These are phyloP conservation scores for Argyrosomus japonicus DNA, from an alignment of 2,113 vertebrate genomes.

Conservation along the genomic window DNA sequence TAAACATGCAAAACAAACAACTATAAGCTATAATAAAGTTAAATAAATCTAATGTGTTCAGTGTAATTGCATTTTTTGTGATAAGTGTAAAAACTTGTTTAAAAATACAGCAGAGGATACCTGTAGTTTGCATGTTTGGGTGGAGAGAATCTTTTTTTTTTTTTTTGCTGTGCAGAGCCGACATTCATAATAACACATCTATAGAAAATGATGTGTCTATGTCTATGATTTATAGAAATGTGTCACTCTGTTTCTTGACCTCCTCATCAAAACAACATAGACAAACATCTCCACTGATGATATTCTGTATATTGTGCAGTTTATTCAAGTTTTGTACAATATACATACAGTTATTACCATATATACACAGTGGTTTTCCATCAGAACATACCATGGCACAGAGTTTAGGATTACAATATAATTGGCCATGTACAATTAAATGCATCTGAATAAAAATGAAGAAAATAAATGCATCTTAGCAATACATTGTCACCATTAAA, in stretches of 20 bases:
- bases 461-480: slow-evolving; percentile 26
- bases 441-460: background rate
- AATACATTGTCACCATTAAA: slow-evolving; percentile 6
- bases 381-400: background rate
- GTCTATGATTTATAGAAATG: background rate
- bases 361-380: background rate
- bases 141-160: background rate
- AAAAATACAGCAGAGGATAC: background rate
- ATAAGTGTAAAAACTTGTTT: background rate
- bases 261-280: background rate
- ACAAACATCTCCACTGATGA: background rate
- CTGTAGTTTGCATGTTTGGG: too few species aligned
- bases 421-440: background rate
- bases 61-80: background rate
- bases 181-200: background rate
- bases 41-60: background rate
- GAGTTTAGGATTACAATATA: slow-evolving; percentile 8
- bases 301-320: background rate
- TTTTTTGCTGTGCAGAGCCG: background rate
- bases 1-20: background rate
- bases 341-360: slow-evolving; percentile 1
- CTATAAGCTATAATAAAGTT: background rate
- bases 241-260: background rate
- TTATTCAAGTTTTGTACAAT: slow-evolving; percentile 53
- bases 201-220: background rate